A percentile compares a stretch with the other conserved stretches of the same genome.
These are phyloP conservation scores for Anorthoa munda DNA, from an alignment of 2,888 invertebrate genomes.

Conservation along the genomic window DNA sequence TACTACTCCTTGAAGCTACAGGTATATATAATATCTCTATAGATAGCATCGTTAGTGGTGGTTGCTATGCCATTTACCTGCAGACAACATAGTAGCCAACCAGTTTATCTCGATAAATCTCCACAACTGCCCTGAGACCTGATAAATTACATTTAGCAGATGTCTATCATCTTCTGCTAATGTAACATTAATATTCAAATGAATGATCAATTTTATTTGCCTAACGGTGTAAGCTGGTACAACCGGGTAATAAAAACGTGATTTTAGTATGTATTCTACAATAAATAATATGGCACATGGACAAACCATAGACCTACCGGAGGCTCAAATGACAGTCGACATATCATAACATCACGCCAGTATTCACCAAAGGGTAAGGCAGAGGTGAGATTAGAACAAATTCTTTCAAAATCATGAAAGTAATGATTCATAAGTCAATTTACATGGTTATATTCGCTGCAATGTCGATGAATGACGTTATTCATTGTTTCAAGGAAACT, in stretches of 20 bases:
- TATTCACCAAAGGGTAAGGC: background rate
- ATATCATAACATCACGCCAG: background rate
- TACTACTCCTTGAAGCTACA: constrained; percentile 11
- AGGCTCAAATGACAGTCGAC: constrained; percentile 15
- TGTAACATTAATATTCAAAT: constrained; percentile 42
- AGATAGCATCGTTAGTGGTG: constrained; percentile 21
- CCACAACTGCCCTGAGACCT: constrained; percentile 1
- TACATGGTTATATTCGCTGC: constrained; percentile 41
- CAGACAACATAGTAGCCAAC: constrained; percentile 29
- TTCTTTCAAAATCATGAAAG: constrained; percentile 43
- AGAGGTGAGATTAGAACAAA: constrained; percentile 22
- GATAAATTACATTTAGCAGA: constrained; percentile 15
- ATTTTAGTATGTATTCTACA: constrained; percentile 7
- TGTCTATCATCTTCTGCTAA: constrained; percentile 20
- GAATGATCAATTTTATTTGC: constrained; percentile 8
- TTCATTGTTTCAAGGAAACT: constrained; percentile 75
- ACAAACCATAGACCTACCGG: constrained; percentile 11
- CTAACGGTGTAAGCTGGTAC: constrained; percentile 3
- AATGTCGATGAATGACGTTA: constrained; percentile 67
- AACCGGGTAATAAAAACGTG: constrained; percentile 26
- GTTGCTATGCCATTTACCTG: constrained; percentile 37
- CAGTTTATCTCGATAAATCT: constrained; percentile 45
- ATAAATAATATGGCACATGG: constrained; percentile 28
- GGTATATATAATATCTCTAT: background rate
- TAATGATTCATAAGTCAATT: constrained; percentile 46